A percentile compares a stretch with the other conserved stretches of the same genome.
phyloP scores from a whole-genome alignment of 35 echinoderm and acorn worm species.

The Lytechinus variegatus region DNA sequence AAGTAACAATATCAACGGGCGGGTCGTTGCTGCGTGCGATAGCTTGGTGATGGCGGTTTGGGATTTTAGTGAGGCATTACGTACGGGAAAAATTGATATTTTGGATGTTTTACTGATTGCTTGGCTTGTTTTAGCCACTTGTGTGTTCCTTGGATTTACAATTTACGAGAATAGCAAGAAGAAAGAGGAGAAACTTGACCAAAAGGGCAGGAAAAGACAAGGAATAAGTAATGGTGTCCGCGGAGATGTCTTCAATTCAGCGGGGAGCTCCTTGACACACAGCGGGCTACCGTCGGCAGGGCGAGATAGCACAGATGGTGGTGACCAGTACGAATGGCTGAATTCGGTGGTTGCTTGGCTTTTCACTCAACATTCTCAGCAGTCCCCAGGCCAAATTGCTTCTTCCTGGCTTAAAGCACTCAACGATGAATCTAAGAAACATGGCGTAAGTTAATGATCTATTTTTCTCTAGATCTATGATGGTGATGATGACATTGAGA shows the following conservation, averaged over 20 bases:
- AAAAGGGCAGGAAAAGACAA: slow-evolving; percentile 24
- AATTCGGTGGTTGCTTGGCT: slow-evolving; percentile 89
- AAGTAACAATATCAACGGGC: slow-evolving; percentile 9
- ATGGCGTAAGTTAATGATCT: slow-evolving; percentile 79
- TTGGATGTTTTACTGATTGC: slow-evolving; percentile 80
- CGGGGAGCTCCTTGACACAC: slow-evolving; percentile 32
- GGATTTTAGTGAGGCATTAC: slow-evolving; percentile 60
- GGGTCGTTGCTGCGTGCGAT: slow-evolving; percentile 52
- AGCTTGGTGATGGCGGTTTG: slow-evolving; percentile 49
- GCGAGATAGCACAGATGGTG: slow-evolving; percentile 53
- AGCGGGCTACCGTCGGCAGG: slow-evolving; percentile 44
- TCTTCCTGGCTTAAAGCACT: slow-evolving; percentile 92
- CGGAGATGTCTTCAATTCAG: neutral
- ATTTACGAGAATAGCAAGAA: slow-evolving; percentile 60
- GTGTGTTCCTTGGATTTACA: slow-evolving; percentile 70
- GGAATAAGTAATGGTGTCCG: neutral
- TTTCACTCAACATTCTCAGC: slow-evolving; percentile 89
- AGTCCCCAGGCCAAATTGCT: slow-evolving; percentile 76
- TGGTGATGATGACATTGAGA: too few species aligned
- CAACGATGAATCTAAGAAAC: slow-evolving; percentile 93
- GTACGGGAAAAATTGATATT: slow-evolving; percentile 85
- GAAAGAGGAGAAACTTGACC: slow-evolving; percentile 52
- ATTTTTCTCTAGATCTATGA: too few species aligned
- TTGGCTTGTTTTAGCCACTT: slow-evolving; percentile 71
- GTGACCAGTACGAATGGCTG: slow-evolving; percentile 78